A percentile compares a stretch with the other conserved stretches of the same genome.
These are phyloP conservation scores for Phrixothrix hirtus DNA, from an alignment of 2,888 invertebrate species.

Conservation along the genomic window DNA sequence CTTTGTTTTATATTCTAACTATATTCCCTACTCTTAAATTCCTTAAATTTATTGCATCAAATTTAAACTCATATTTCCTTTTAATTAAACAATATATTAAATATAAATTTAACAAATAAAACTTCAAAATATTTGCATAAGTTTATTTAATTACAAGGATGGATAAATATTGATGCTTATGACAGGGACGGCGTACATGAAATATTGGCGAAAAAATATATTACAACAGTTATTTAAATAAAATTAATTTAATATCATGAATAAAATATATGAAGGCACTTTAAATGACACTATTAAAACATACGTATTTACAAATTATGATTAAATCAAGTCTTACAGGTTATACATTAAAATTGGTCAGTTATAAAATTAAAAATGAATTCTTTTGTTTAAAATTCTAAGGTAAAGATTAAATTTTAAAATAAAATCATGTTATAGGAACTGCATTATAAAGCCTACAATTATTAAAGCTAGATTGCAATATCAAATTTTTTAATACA, in stretches of 20 bases:
- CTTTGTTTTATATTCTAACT: too few species aligned
- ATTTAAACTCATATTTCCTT: not conserved
- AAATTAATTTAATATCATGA: constrained; percentile 15
- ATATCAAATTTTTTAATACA: constrained; percentile 35
- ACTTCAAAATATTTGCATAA: too few species aligned
- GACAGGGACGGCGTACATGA: constrained; percentile 29
- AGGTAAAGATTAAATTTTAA: constrained; percentile 25
- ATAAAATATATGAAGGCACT: constrained; percentile 29
- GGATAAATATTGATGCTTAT: constrained; percentile 24
- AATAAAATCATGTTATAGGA: constrained; percentile 31
- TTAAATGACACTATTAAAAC: constrained; percentile 24
- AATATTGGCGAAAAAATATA: constrained; percentile 26
- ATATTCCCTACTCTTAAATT: too few species aligned
- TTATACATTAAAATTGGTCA: constrained; percentile 30
- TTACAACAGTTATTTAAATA: constrained; percentile 27
- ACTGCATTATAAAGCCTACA: constrained; percentile 34
- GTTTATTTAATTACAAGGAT: constrained; percentile 19
- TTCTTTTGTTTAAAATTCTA: constrained; percentile 16
- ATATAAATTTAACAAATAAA: too few species aligned
- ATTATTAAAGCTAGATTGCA: constrained; percentile 41
- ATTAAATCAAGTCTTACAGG: constrained; percentile 22
- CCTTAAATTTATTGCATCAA: too few species aligned
- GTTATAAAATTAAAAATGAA: constrained; percentile 23
- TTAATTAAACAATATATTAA: too few species aligned
- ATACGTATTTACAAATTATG: constrained; percentile 17